phyloP scores from a whole-genome alignment of 2,888 invertebrate species.

The Epinotia brunnichana region DNA sequence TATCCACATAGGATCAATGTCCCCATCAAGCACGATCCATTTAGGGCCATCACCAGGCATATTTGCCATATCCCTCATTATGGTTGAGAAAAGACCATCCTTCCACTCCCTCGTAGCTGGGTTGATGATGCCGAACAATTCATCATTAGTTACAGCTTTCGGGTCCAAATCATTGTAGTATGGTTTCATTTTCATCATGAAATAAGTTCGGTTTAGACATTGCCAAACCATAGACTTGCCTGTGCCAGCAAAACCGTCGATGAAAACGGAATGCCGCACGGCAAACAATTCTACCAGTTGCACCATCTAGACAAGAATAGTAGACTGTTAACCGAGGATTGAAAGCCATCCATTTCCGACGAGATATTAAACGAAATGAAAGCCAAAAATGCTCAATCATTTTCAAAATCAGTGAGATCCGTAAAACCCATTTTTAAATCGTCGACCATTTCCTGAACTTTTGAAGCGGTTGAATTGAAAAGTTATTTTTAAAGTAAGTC shows the following conservation, averaged over 20 bases:
- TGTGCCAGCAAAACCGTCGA: conserved; percentile 93
- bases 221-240: conserved; percentile 98
- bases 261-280: conserved; percentile 96
- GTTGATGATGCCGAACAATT: conserved; percentile 96
- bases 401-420: too few species aligned
- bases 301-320: conserved; percentile 87
- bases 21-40: conserved; percentile 98
- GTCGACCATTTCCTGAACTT: too few species aligned
- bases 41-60: conserved; percentile 93
- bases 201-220: conserved; percentile 92
- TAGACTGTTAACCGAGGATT: too few species aligned
- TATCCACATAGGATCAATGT: conserved; percentile 99
- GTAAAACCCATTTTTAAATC: too few species aligned
- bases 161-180: conserved; percentile 96
- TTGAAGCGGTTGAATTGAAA: too few species aligned
- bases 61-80: conserved; percentile 97
- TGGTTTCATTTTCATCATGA: conserved; percentile 91
- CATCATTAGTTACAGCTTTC: conserved; percentile 97
- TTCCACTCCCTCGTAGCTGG: conserved; percentile 97
- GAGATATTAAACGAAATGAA: too few species aligned
- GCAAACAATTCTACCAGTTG: conserved; percentile 96
- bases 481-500: not conserved
- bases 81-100: conserved; percentile 93
- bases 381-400: too few species aligned
- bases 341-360: too few species aligned